Conservation (phyloP, 2,888 invertebrate genomes). For the Cryptophagus acutangulus region DNA sequence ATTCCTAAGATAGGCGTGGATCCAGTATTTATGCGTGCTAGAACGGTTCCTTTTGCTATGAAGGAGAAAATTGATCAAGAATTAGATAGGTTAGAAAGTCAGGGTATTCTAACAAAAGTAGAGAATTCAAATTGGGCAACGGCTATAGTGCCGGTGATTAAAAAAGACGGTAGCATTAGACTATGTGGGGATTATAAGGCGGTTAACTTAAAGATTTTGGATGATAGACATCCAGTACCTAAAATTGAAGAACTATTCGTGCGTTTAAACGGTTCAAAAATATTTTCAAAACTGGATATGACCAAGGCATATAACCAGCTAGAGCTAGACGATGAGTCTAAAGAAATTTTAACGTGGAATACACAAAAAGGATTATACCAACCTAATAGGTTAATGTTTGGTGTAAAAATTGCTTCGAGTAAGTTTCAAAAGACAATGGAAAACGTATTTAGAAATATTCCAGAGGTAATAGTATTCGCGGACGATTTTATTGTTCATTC, state of each 20-base stretch:
- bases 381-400: constrained; percentile 38
- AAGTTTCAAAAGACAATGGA: constrained; percentile 39
- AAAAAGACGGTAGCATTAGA: constrained; percentile 20
- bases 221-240: constrained; percentile 9
- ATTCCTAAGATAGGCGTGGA: background rate
- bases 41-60: constrained; percentile 30
- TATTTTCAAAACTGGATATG: constrained; percentile 26
- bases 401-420: constrained; percentile 20
- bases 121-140: constrained; percentile 21
- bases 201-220: constrained; percentile 4
- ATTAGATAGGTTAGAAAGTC: constrained; percentile 23
- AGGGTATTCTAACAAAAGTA: constrained; percentile 27
- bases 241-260: constrained; percentile 11
- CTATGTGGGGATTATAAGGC: constrained; percentile 25
- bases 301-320: constrained; percentile 37
- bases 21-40: constrained; percentile 25
- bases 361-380: constrained; percentile 38
- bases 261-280: constrained; percentile 12
- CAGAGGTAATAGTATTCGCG: constrained; percentile 30
- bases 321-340: constrained; percentile 29
- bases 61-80: constrained; percentile 23
- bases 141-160: constrained; percentile 7
- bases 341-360: constrained; percentile 28
- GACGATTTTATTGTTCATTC: constrained; percentile 36
- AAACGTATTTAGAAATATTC: constrained; percentile 30